A percentile compares a stretch with the other conserved stretches of the same genome.
Evolutionary conservation across 2,888 invertebrate species (phyloP).

Genomic region (Anticlea derivata): DNA sequence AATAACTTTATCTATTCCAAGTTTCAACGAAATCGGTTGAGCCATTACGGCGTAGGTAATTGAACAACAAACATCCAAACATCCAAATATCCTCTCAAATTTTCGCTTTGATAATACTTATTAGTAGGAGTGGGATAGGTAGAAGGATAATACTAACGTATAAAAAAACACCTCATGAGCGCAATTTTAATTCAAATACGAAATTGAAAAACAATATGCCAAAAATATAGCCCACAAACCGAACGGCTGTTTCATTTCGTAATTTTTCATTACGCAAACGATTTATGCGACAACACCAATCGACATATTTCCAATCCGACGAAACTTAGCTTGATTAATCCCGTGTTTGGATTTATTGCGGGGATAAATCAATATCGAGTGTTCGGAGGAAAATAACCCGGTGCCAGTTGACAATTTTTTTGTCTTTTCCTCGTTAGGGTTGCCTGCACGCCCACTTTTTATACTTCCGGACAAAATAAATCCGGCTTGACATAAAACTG

Average conservation of each 20-base stretch:
- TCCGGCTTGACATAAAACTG: no score
- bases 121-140: no score
- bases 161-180: no score
- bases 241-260: slow-evolving; percentile 28
- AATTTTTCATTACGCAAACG: slow-evolving; percentile 38
- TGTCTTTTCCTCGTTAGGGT: slow-evolving; percentile 44
- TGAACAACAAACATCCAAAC: no score
- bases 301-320: slow-evolving; percentile 63
- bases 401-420: slow-evolving; percentile 52
- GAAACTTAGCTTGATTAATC: slow-evolving; percentile 77
- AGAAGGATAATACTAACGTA: no score
- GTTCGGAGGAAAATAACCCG: slow-evolving; percentile 59
- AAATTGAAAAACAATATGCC: slow-evolving; percentile 22
- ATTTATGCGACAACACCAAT: slow-evolving; percentile 42
- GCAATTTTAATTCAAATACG: neutral
- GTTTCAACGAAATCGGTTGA: no score
- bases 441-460: slow-evolving; percentile 6
- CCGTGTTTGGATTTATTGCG: slow-evolving; percentile 71
- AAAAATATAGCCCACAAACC: slow-evolving; percentile 27
- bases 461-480: neutral
- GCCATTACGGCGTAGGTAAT: no score
- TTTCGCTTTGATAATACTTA: no score
- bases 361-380: slow-evolving; percentile 72
- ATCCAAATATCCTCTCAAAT: no score
- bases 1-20: no score